Evolutionary conservation across 2,888 invertebrate genomes (phyloP).

Genomic region (Cephus runcator): DNA sequence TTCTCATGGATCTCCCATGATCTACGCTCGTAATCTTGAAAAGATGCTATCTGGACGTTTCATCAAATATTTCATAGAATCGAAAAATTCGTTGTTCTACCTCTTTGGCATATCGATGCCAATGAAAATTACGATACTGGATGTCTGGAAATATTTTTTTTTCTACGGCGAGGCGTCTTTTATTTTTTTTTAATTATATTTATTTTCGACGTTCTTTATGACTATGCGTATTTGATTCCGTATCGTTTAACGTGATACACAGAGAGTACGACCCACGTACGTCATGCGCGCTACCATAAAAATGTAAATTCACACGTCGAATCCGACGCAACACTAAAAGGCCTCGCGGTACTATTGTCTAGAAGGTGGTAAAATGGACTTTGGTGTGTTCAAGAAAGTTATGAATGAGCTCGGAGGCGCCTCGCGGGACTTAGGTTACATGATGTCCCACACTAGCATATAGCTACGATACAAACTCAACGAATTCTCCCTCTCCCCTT

Average conservation of each 20-base stretch:
- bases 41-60: not conserved
- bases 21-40: not conserved
- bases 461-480: not conserved
- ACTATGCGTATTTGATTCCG: not conserved
- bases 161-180: too few relatives aligned
- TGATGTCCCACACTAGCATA: not conserved
- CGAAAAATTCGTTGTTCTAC: too few relatives aligned
- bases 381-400: conserved; percentile 32
- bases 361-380: conserved; percentile 30
- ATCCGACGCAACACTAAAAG: not conserved
- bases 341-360: not conserved
- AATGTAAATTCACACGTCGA: not conserved
- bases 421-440: not conserved
- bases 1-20: not conserved
- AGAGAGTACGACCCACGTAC: not conserved
- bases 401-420: conserved; percentile 47
- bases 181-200: not conserved
- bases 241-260: not conserved
- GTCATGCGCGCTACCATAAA: not conserved
- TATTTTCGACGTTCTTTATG: not conserved
- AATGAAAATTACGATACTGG: not conserved
- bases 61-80: not conserved
- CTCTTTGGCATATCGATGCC: too few relatives aligned
- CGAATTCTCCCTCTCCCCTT: not conserved
- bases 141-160: not conserved